A percentile compares a stretch with the other conserved stretches of the same genome.
These are phyloP conservation scores for Copidosoma floridanum DNA, from an alignment of 1,140 invertebrate species.

Conservation along the genomic window DNA sequence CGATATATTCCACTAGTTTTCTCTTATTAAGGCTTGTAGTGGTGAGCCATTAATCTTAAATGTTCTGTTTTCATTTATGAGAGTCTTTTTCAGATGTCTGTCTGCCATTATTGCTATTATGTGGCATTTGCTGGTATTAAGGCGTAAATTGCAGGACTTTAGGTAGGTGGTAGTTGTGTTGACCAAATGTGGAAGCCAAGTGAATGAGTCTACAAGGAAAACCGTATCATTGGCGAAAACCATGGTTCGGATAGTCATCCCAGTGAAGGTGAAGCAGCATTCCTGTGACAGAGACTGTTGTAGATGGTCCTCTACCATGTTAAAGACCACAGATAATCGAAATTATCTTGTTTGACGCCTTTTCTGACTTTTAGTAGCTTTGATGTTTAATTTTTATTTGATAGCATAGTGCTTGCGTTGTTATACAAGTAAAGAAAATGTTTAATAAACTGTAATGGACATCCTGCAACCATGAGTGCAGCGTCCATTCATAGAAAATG, in stretches of 20 bases:
- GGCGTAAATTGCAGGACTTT: constrained; percentile 28
- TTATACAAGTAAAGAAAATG: no score
- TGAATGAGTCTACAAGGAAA: constrained; percentile 36
- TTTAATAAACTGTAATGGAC: no score
- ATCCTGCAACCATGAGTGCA: no score
- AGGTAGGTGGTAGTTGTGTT: constrained; percentile 4
- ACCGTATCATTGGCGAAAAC: constrained; percentile 52
- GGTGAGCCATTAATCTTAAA: background rate
- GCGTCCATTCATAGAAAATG: no score
- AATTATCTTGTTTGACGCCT: constrained; percentile 29
- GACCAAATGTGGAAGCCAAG: constrained; percentile 24
- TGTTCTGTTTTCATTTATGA: constrained; percentile 22
- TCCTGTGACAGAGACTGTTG: no score
- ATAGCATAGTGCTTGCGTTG: no score
- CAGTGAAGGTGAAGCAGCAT: no score
- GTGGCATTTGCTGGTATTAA: constrained; percentile 45
- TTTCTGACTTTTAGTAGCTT: no score
- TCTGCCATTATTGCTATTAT: constrained; percentile 37
- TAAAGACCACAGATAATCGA: constrained; percentile 31
- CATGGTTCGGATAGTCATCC: constrained; percentile 32
- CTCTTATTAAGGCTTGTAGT: constrained; percentile 13
- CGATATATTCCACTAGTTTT: constrained; percentile 44
- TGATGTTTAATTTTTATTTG: no score
- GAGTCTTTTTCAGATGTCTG: constrained; percentile 36
- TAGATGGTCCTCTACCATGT: constrained; percentile 20